Percentiles rank a stretch among this genome's conserved stretches.
Conservation (phyloP, 92 coral and sea anemone genomes). For the Micromussa lordhowensis region DNA sequence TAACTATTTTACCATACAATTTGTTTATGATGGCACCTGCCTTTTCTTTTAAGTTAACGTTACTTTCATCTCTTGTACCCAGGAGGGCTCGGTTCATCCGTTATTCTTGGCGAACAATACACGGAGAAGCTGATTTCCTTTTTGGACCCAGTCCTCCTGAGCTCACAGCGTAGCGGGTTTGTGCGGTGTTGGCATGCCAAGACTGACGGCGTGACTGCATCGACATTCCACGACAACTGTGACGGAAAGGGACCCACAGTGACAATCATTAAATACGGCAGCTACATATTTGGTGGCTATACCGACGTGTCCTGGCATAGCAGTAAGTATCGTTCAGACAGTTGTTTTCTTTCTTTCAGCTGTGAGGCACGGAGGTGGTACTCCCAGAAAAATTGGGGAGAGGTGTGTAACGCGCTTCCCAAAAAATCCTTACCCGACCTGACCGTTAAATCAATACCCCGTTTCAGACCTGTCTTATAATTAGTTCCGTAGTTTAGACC, state of each 20-base stretch:
- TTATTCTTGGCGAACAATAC: neutral
- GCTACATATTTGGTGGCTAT: slow-evolving; percentile 67
- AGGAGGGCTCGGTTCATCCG: neutral
- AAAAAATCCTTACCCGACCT: too few relatives aligned
- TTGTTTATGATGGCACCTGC: too few relatives aligned
- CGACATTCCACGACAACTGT: slow-evolving; percentile 65
- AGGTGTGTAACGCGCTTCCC: too few relatives aligned
- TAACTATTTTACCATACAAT: too few relatives aligned
- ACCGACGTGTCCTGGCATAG: slow-evolving; percentile 55
- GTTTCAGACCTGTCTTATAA: too few relatives aligned
- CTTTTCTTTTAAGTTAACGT: too few relatives aligned
- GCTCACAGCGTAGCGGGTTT: slow-evolving; percentile 1
- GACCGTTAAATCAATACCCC: too few relatives aligned
- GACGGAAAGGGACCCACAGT: slow-evolving; percentile 65
- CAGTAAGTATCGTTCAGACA: too few relatives aligned
- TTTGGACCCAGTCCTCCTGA: slow-evolving; percentile 5
- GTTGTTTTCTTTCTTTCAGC: too few relatives aligned
- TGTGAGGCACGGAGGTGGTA: too few relatives aligned
- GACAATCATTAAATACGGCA: slow-evolving; percentile 52
- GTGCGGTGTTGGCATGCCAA: slow-evolving; percentile 52
- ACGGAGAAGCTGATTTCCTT: neutral
- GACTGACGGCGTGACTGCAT: slow-evolving; percentile 50
- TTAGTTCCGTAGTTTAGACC: too few relatives aligned
- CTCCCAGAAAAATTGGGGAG: too few relatives aligned
- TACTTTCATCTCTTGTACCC: neutral